These are phyloP conservation scores for Epizoanthus stellaris DNA, from an alignment of 92 coral and sea anemone species.

Conservation along the genomic window DNA sequence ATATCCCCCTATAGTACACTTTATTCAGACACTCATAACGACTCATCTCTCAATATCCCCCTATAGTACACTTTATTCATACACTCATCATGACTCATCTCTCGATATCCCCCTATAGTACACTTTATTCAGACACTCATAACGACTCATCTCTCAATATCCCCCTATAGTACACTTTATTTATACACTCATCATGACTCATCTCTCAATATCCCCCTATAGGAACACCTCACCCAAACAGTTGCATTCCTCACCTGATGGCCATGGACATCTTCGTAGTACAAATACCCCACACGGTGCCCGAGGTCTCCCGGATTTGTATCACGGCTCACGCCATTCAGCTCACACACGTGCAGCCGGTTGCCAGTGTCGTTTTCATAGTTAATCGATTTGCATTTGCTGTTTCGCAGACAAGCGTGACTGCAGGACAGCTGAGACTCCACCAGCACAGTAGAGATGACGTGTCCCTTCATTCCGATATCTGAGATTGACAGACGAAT, in stretches of 20 bases:
- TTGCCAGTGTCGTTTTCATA: background rate
- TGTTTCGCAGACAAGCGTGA: constrained; percentile 16
- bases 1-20: no score
- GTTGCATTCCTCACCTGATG: background rate
- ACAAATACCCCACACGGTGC: background rate
- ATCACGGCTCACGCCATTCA: constrained; percentile 6
- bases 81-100: no score
- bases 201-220: no score
- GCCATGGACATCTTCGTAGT: background rate
- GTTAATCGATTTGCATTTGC: constrained; percentile 27
- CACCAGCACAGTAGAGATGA: background rate
- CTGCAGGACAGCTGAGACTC: constrained; percentile 7
- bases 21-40: no score
- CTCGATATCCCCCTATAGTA: no score
- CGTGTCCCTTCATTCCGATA: background rate
- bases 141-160: no score
- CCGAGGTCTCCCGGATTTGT: constrained; percentile 12
- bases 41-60: no score
- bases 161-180: no score
- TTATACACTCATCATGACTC: no score
- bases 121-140: no score
- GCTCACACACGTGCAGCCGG: constrained; percentile 18
- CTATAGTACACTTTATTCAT: no score
- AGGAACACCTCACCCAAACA: no score
- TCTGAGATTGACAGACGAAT: background rate